These are phyloP conservation scores for Caenorhabditis japonica DNA, from an alignment of 2,888 invertebrate species.

Conservation along the genomic window DNA sequence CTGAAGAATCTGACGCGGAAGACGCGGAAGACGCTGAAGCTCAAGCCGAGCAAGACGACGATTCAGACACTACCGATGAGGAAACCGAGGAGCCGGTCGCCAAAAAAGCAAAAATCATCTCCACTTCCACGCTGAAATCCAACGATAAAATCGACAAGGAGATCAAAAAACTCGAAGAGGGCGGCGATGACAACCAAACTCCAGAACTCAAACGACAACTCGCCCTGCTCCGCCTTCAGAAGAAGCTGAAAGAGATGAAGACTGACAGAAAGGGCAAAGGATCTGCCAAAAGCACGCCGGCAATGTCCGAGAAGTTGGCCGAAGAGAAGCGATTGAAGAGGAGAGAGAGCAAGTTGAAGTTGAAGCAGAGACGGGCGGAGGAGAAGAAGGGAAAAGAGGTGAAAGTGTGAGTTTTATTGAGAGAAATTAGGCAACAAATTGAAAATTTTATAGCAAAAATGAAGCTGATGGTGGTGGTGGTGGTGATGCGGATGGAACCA, in stretches of 20 bases:
- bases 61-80: conserved; percentile 46
- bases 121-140: conserved; percentile 24
- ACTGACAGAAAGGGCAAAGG: conserved; percentile 37
- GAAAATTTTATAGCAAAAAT: background rate
- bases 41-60: no score
- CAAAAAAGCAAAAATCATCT: conserved; percentile 16
- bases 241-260: conserved; percentile 62
- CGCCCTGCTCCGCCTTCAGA: conserved; percentile 60
- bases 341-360: conserved; percentile 62
- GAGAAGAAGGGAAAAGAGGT: conserved; percentile 52
- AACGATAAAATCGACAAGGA: conserved; percentile 57
- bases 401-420: background rate
- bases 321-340: conserved; percentile 61
- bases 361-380: conserved; percentile 60
- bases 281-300: conserved; percentile 40
- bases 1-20: conserved; percentile 16
- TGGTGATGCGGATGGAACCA: background rate
- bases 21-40: conserved; percentile 29
- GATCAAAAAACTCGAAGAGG: conserved; percentile 54
- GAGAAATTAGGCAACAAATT: background rate
- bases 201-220: conserved; percentile 59
- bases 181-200: conserved; percentile 56
- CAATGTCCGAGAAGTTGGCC: conserved; percentile 35
- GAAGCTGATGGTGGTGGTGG: background rate
- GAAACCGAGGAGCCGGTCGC: conserved; percentile 33